A percentile compares a stretch with the other conserved stretches of the same genome.
These are phyloP conservation scores for Hylaeus anthracinus DNA, from an alignment of 1,140 invertebrate genomes.

Conservation along the genomic window DNA sequence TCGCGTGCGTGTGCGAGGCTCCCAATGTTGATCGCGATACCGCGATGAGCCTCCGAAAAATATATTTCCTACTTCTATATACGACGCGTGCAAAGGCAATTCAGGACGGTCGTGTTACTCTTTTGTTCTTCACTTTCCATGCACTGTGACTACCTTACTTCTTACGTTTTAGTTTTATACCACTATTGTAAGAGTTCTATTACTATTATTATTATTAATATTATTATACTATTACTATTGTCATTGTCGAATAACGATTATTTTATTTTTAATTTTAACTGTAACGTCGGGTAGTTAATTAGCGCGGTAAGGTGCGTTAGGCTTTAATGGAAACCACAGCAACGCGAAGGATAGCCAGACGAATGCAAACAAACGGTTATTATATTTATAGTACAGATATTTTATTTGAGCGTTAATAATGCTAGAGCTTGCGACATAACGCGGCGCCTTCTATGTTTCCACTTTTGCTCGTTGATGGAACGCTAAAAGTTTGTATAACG, in stretches of 20 bases:
- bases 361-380: slow-evolving; percentile 47
- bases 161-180: slow-evolving; percentile 58
- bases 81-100: slow-evolving; percentile 43
- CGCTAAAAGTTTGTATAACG: background rate
- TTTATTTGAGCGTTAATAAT: slow-evolving; percentile 71
- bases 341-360: slow-evolving; percentile 16
- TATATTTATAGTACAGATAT: slow-evolving; percentile 68
- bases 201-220: slow-evolving; percentile 64
- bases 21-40: no score
- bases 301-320: slow-evolving; percentile 57
- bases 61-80: slow-evolving; percentile 34
- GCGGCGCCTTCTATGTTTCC: slow-evolving; percentile 46
- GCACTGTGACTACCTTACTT: slow-evolving; percentile 63
- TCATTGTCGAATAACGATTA: slow-evolving; percentile 65
- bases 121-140: slow-evolving; percentile 68
- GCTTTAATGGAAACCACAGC: slow-evolving; percentile 40
- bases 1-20: background rate
- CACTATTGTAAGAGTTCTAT: slow-evolving; percentile 56
- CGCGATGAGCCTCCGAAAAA: background rate
- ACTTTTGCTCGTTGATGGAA: slow-evolving; percentile 7
- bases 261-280: slow-evolving; percentile 70
- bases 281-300: slow-evolving; percentile 72
- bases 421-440: slow-evolving; percentile 26
- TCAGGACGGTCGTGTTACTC: slow-evolving; percentile 41
- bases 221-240: slow-evolving; percentile 62